phyloP scores from a whole-genome alignment of 2,113 vertebrate genomes.

The Formicarius rufipectus region DNA sequence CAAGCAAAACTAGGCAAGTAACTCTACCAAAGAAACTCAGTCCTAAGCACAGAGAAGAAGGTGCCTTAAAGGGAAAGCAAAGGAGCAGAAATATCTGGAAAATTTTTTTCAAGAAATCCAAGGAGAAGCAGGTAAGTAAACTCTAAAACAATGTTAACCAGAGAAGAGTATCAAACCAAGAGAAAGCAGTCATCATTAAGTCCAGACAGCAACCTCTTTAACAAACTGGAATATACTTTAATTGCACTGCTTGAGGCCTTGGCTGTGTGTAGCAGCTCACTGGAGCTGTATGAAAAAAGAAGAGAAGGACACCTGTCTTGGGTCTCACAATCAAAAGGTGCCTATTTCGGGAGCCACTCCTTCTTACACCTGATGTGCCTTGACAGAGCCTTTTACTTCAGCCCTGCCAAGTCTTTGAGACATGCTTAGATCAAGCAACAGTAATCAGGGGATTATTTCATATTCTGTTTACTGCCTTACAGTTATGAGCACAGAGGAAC shows the following conservation, averaged over 20 bases:
- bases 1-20: background rate
- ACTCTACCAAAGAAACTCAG: background rate
- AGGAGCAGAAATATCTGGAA: background rate
- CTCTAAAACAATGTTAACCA: background rate
- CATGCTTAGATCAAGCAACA: background rate
- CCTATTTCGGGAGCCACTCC: background rate
- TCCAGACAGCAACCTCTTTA: background rate
- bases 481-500: background rate
- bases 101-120: background rate
- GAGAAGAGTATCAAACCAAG: background rate
- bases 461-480: background rate
- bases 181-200: background rate
- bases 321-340: background rate
- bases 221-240: background rate
- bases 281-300: background rate
- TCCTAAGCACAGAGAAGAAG: background rate
- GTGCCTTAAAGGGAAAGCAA: background rate
- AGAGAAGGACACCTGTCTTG: background rate
- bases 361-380: background rate
- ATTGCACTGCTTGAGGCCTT: background rate
- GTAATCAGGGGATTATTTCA: background rate
- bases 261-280: background rate
- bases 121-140: background rate
- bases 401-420: background rate
- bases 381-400: background rate